Conservation (phyloP, 2,113 vertebrate species). For the Todiramphus chloris region DNA sequence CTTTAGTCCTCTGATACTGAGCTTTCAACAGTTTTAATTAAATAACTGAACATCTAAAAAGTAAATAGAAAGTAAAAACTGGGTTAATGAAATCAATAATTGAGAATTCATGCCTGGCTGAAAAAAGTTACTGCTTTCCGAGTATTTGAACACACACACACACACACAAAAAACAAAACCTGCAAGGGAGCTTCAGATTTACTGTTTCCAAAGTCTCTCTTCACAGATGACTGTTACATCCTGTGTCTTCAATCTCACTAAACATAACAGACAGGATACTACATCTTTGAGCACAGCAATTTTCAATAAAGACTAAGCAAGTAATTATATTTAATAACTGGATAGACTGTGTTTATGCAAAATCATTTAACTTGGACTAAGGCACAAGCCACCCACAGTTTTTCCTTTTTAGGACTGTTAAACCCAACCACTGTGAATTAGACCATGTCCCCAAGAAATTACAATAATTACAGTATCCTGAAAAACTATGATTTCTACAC, state of each 20-base stretch:
- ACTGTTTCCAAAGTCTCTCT: not conserved
- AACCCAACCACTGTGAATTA: not conserved
- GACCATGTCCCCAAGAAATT: not conserved
- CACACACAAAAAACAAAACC: not conserved
- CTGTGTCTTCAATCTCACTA: not conserved
- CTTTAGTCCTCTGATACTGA: not conserved
- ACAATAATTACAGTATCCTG: not conserved
- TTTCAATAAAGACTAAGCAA: not conserved
- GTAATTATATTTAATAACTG: not conserved
- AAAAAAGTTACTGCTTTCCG: not conserved
- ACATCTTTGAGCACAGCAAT: not conserved
- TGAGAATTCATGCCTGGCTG: not conserved
- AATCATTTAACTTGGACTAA: not conserved
- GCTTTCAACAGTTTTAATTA: not conserved
- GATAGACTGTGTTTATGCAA: not conserved
- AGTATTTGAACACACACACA: not conserved
- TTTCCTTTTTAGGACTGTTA: not conserved
- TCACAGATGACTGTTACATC: not conserved
- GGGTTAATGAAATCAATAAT: not conserved
- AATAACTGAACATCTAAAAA: not conserved
- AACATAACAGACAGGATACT: not conserved
- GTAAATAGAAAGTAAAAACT: not conserved
- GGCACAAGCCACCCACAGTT: not conserved
- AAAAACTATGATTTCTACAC: conserved; percentile 35
- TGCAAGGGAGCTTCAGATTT: not conserved